These are phyloP conservation scores for Octomys mimax DNA, from an alignment of 2,797 vertebrate species.

Conservation along the genomic window DNA sequence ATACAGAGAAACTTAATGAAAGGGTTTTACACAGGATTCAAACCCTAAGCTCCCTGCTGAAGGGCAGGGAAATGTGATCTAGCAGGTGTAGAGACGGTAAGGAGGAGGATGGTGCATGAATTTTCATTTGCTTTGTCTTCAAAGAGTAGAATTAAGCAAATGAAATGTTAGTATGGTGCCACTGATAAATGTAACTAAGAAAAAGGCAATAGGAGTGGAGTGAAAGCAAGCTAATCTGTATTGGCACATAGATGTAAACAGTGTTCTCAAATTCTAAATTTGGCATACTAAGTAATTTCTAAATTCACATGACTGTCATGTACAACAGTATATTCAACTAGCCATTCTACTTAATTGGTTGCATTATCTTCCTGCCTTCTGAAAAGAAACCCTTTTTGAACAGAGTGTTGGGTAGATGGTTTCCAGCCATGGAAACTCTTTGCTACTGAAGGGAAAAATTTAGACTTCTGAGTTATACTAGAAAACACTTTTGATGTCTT, in stretches of 20 bases:
- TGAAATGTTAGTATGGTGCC: neutral
- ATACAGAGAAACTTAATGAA: neutral
- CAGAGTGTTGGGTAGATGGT: neutral
- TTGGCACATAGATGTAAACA: neutral
- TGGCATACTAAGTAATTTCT: neutral
- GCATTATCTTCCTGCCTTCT: neutral
- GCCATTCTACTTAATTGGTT: neutral
- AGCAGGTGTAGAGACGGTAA: neutral
- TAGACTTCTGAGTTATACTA: constrained; percentile 51
- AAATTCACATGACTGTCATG: neutral
- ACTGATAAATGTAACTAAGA: neutral
- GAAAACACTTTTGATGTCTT: neutral
- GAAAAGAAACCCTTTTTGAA: constrained; percentile 15
- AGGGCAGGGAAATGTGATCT: neutral
- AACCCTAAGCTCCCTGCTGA: neutral
- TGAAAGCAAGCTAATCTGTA: neutral
- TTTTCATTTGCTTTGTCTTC: neutral
- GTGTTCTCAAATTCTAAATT: neutral
- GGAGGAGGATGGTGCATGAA: rapidly evolving
- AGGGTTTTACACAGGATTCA: neutral
- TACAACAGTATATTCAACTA: neutral
- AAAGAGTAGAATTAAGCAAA: neutral
- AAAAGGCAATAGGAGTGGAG: neutral
- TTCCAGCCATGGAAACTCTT: constrained; percentile 27
- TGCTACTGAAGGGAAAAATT: constrained; percentile 21